Percentiles rank a stretch among this genome's conserved stretches.
Conservation (phyloP, 2,888 invertebrate species). For the Balanococcus diminutus region DNA sequence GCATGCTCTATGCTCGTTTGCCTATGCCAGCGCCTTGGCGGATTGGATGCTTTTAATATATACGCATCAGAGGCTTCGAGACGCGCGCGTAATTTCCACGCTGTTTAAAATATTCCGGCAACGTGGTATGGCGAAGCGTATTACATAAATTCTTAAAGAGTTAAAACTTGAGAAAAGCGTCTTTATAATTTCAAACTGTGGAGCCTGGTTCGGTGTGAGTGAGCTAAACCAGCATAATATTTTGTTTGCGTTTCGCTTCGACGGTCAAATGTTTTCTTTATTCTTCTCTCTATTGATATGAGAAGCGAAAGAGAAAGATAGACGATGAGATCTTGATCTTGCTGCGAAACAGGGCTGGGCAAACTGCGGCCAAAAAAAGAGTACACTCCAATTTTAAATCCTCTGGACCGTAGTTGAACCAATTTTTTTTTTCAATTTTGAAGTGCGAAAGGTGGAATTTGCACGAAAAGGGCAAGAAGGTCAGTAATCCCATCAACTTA, state of each 20-base stretch:
- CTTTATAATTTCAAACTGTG: slow-evolving; percentile 11
- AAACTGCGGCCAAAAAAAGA: too few relatives aligned
- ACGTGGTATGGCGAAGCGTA: background rate
- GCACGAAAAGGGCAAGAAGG: too few relatives aligned
- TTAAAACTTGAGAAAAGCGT: background rate
- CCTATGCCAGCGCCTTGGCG: background rate
- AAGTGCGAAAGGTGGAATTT: too few relatives aligned
- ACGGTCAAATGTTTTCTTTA: slow-evolving; percentile 6
- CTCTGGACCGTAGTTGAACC: too few relatives aligned
- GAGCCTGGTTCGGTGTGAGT: background rate
- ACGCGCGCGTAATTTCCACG: background rate
- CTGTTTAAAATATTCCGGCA: slow-evolving; percentile 16
- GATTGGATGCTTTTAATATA: background rate
- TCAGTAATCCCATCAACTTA: too few relatives aligned
- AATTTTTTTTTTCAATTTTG: too few relatives aligned
- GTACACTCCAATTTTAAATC: too few relatives aligned
- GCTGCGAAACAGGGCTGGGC: too few relatives aligned
- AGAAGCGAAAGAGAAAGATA: background rate
- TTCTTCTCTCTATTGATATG: background rate
- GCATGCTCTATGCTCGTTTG: background rate
- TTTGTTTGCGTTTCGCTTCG: slow-evolving; percentile 36
- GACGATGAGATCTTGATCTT: background rate
- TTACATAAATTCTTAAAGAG: slow-evolving; percentile 20
- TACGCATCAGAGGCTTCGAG: background rate
- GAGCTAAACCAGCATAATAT: slow-evolving; percentile 3